Percentiles rank a stretch among this genome's conserved stretches.
These are phyloP conservation scores for Drosophila orena DNA, from an alignment of 1,140 invertebrate species.

Conservation along the genomic window DNA sequence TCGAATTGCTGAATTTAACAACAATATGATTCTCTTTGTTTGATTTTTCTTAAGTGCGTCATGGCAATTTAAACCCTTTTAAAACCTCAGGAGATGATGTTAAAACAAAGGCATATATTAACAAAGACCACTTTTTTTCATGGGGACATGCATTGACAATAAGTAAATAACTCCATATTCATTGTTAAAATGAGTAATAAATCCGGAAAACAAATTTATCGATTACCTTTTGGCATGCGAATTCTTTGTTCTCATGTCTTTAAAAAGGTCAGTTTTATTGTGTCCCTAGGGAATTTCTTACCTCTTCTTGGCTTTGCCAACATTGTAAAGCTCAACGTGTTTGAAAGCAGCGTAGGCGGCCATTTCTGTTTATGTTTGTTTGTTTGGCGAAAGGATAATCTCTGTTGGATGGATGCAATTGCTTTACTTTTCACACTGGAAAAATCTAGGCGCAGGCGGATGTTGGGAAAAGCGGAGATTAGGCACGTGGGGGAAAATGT, in stretches of 20 bases:
- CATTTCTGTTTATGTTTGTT: constrained; percentile 85
- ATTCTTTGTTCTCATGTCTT: not conserved
- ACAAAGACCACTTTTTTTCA: not conserved
- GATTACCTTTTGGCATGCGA: not conserved
- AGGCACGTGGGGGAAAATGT: constrained; percentile 35
- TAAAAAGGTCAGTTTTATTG: not conserved
- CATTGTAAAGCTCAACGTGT: constrained; percentile 90
- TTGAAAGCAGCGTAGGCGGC: constrained; percentile 89
- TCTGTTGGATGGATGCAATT: constrained; percentile 35
- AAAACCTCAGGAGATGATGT: not conserved
- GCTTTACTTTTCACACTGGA: constrained; percentile 47
- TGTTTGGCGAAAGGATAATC: constrained; percentile 47
- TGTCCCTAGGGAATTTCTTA: constrained; percentile 70
- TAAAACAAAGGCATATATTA: not conserved
- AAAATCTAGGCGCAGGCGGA: constrained; percentile 39
- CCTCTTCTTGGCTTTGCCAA: constrained; percentile 90
- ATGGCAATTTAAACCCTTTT: not conserved
- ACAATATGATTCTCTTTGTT: not conserved
- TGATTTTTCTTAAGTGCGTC: not conserved
- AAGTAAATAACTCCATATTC: not conserved
- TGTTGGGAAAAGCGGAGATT: constrained; percentile 5
- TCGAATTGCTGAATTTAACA: not conserved
- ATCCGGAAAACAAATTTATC: not conserved
- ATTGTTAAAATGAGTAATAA: not conserved
- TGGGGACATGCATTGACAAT: not conserved